These are phyloP conservation scores for Chaenodraco wilsoni DNA, from an alignment of 2,797 vertebrate genomes.

Conservation along the genomic window DNA sequence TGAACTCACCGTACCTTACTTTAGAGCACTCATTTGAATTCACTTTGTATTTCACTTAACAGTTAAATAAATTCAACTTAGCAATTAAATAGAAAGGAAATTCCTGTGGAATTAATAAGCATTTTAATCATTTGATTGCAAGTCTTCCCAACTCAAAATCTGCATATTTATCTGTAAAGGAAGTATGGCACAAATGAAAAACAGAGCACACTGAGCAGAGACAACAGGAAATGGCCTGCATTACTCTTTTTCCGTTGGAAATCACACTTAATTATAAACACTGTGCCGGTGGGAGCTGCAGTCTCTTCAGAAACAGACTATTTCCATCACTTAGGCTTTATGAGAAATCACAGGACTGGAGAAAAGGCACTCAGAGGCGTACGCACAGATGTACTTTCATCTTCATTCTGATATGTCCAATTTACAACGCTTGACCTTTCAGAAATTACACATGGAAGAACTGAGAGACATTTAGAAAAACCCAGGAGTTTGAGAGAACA, in stretches of 20 bases:
- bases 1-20: conserved; percentile 16
- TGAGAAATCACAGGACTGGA: conserved; percentile 42
- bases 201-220: conserved; percentile 28
- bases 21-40: conserved; percentile 51
- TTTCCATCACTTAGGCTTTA: conserved; percentile 53
- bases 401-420: conserved; percentile 24
- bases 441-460: conserved; percentile 22
- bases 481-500: background rate
- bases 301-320: conserved; percentile 45
- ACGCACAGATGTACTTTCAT: conserved; percentile 29
- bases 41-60: conserved; percentile 26
- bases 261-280: conserved; percentile 74
- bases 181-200: conserved; percentile 30
- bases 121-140: conserved; percentile 58
- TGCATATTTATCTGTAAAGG: conserved; percentile 28
- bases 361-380: conserved; percentile 34
- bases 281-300: conserved; percentile 48
- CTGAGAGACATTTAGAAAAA: background rate
- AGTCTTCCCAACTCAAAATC: conserved; percentile 31
- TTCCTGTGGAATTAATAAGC: conserved; percentile 55
- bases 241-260: conserved; percentile 47
- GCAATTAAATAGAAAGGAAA: conserved; percentile 49
- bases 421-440: conserved; percentile 23
- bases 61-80: conserved; percentile 52
- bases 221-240: conserved; percentile 49